Evolutionary conservation across 2,797 vertebrate genomes (phyloP).

Genomic region (Staurois parvus): DNA sequence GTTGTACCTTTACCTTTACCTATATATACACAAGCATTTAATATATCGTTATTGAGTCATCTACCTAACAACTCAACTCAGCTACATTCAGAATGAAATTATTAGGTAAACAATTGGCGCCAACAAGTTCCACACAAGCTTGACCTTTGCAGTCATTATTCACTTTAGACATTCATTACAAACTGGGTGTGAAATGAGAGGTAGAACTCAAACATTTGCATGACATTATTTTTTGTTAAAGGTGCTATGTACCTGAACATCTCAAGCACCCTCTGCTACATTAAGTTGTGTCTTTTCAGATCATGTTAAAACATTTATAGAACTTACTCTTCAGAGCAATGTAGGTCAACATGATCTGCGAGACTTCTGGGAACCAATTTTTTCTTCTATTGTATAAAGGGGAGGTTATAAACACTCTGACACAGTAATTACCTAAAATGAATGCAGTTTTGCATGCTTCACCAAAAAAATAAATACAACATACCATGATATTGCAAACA

Average conservation of each 20-base stretch:
- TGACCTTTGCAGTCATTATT: too few species aligned
- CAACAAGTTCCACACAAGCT: too few species aligned
- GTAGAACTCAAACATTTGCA: neutral
- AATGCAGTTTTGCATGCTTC: slow-evolving; percentile 1
- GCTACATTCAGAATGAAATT: too few species aligned
- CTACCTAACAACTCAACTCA: too few species aligned
- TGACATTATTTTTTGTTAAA: slow-evolving; percentile 17
- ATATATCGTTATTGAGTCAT: too few species aligned
- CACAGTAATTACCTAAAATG: neutral
- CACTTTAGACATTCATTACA: slow-evolving; percentile 29
- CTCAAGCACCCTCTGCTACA: neutral
- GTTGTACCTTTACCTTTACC: too few species aligned
- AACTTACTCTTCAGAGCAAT: slow-evolving; percentile 22
- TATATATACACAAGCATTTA: too few species aligned
- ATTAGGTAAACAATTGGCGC: too few species aligned
- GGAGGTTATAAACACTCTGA: neutral
- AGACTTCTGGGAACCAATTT: slow-evolving; percentile 33
- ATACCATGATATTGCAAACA: neutral
- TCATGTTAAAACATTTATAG: slow-evolving; percentile 43
- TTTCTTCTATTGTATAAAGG: slow-evolving; percentile 20
- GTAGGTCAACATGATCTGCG: slow-evolving; percentile 14
- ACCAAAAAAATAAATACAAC: neutral
- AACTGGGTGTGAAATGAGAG: slow-evolving; percentile 17
- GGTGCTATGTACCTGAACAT: slow-evolving; percentile 19
- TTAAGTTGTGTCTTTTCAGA: neutral